Evolutionary conservation across 2,113 vertebrate species (phyloP).

Genomic region (Rhodinocichla rosea): DNA sequence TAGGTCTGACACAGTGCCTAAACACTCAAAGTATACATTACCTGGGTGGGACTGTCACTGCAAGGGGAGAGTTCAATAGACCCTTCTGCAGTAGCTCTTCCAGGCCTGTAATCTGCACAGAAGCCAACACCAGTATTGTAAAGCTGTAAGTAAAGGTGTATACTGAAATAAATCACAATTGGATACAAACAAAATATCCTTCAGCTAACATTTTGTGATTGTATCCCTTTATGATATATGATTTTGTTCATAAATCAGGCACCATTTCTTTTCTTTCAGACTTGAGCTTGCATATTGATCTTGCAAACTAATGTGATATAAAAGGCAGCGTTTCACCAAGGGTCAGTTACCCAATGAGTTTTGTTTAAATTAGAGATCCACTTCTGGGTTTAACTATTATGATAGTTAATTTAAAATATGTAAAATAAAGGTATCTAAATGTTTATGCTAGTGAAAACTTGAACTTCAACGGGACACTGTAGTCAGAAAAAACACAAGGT

Average conservation of each 20-base stretch:
- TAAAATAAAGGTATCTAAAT: neutral
- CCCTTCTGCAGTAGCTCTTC: conserved; percentile 43
- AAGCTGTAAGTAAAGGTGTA: conserved; percentile 75
- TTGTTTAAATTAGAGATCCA: neutral
- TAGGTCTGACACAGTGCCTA: neutral
- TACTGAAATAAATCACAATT: conserved; percentile 14
- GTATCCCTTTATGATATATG: neutral
- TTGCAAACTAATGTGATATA: neutral
- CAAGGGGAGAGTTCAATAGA: conserved; percentile 75
- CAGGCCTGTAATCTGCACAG: conserved; percentile 78
- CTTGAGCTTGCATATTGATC: neutral
- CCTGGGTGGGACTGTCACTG: conserved; percentile 80
- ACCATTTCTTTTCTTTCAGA: neutral
- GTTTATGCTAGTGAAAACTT: neutral
- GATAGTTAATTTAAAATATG: too few species aligned
- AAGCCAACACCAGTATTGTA: conserved; percentile 80
- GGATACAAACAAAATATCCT: neutral
- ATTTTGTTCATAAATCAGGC: neutral
- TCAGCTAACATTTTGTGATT: neutral
- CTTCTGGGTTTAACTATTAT: neutral
- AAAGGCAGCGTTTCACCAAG: neutral
- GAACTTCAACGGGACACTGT: neutral
- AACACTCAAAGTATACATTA: conserved; percentile 13
- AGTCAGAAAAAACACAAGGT: neutral
- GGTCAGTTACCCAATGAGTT: neutral